Percentiles rank a stretch among this genome's conserved stretches.
Conservation (phyloP, 2,888 invertebrate species). For the Lysandra bellargus region DNA sequence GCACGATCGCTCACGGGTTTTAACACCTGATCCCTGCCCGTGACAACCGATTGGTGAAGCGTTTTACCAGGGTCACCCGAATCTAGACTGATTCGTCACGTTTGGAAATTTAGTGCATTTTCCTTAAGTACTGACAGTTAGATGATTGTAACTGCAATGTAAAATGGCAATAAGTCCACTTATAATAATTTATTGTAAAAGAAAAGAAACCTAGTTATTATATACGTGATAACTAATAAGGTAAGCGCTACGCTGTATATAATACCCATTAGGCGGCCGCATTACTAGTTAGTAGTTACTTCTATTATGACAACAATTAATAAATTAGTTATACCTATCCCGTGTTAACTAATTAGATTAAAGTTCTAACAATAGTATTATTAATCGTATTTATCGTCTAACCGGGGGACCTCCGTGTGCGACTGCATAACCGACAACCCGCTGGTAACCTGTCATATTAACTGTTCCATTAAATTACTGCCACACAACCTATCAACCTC, state of each 20-base stretch:
- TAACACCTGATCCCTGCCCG: slow-evolving; percentile 73
- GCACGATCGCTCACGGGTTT: slow-evolving; percentile 67
- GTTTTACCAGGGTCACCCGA: slow-evolving; percentile 62
- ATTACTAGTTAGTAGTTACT: too few relatives aligned
- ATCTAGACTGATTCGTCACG: slow-evolving; percentile 53
- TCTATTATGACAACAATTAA: not conserved
- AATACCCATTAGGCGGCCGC: too few relatives aligned
- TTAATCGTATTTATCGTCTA: slow-evolving; percentile 75
- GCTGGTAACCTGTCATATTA: slow-evolving; percentile 80
- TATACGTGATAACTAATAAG: too few relatives aligned
- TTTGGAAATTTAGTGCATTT: slow-evolving; percentile 31
- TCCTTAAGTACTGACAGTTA: slow-evolving; percentile 24
- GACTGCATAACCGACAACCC: slow-evolving; percentile 77
- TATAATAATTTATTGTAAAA: not conserved
- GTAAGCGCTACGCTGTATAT: too few relatives aligned
- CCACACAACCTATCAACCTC: slow-evolving; percentile 67
- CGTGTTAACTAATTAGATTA: slow-evolving; percentile 56
- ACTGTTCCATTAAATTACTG: slow-evolving; percentile 81
- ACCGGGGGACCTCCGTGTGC: slow-evolving; percentile 78
- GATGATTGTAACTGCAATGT: not conserved
- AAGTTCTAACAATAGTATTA: slow-evolving; percentile 74
- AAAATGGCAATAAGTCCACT: not conserved
- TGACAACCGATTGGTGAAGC: slow-evolving; percentile 72
- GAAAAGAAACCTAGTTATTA: not conserved
- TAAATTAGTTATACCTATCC: not conserved